Conservation (phyloP, 2,113 vertebrate genomes). For the Tragelaphus scriptus region DNA sequence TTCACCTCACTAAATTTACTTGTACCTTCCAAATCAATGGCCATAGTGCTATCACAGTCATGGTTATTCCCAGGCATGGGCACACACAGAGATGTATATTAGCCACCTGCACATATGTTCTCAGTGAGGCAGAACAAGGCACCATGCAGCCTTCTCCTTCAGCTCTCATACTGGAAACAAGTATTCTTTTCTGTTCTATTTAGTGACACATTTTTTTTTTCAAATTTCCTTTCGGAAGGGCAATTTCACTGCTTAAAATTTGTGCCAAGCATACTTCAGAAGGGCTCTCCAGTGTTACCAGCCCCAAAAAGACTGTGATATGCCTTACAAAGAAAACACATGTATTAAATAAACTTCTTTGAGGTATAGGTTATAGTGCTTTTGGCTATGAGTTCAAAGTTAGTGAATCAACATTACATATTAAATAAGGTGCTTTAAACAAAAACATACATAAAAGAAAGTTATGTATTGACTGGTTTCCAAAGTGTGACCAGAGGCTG, state of each 20-base stretch:
- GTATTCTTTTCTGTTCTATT: background rate
- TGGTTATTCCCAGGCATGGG: background rate
- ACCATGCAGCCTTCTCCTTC: background rate
- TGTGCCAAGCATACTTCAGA: background rate
- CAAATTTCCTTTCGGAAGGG: background rate
- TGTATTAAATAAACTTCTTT: background rate
- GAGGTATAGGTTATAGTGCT: background rate
- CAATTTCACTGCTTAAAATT: background rate
- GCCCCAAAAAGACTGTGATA: background rate
- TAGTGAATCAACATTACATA: background rate
- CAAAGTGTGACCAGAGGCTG: background rate
- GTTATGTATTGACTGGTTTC: background rate
- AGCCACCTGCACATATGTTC: background rate
- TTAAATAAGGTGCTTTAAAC: background rate
- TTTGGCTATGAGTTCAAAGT: background rate
- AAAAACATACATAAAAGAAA: conserved; percentile 12
- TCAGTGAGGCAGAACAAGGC: background rate
- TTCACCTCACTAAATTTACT: background rate
- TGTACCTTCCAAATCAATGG: background rate
- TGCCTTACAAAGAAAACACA: background rate
- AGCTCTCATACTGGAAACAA: background rate
- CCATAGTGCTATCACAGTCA: background rate
- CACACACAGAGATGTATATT: background rate
- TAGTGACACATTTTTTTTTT: background rate
- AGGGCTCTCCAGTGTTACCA: background rate